Base-by-base conservation (phyloP, 2,113 vertebrate species). In the Ameiurus melas region DNA sequence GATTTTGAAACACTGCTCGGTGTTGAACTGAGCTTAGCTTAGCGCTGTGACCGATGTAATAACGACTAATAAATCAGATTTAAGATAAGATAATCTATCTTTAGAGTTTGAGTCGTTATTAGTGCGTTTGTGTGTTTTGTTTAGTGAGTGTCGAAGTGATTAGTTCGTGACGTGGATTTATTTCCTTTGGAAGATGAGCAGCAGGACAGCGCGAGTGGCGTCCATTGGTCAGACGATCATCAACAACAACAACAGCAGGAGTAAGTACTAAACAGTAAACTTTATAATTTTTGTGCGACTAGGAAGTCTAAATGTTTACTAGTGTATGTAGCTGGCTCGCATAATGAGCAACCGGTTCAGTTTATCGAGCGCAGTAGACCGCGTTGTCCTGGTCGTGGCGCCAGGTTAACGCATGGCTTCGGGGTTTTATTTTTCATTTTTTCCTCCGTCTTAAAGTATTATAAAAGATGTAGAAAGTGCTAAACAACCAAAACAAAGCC, bases 111-210 rank as follows among this genome's bases (percentile, higher is more conserved):
- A 8, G 13, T 10, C 25, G 20, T 55, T 27, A 39, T 71, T 6
- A 0, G 8, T 3, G 27, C 9, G 4, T 17, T 83, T 68, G 7
- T 55, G 1, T 36, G 36, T 1, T 36, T 36, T 36, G 17, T 80
- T 17, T 5, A 58, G 33, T 62, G 80, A 39, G 33, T 84, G 27
- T 47, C 16, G 57, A 64, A 30, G 14, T 53, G 8, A n/a, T 5
- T 62, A 0, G 27, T 58, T 22, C 60, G 53, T n/a, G 30, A 60
- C 20, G 10, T 30, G 17, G 55, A 22, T 22, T 60, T 81, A 25
- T 78, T 53, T 12, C 27, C 10, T 70, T 82, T 27, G 51, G 73
- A 89, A 85, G 51, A 90, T 90, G 90, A 90, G 78, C 83, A 77
- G 62, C 58, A 89, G 80, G 39, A 87, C 82, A 43, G 77, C 83